Evolutionary conservation across 2,797 vertebrate species (phyloP), one percentile per base, ranked within the genome.

Genomic region (Rhinogobio ventralis): DNA sequence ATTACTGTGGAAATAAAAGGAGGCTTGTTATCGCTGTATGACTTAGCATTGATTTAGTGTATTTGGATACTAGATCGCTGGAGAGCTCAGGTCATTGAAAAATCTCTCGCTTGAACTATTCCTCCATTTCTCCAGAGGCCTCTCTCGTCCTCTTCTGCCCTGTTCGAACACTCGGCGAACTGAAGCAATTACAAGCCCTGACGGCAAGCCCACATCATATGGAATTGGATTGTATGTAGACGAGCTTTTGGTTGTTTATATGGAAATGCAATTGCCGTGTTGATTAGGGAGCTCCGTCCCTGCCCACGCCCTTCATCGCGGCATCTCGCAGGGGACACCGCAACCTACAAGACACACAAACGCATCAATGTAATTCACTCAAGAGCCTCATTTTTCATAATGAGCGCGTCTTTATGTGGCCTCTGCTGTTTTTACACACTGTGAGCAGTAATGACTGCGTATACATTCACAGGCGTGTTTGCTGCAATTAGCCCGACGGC

Each of bases 231-330:
- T 86, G 85, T 80, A 73, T 82, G 72, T 79, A 82, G 82, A 66
- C 82, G 28, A 68, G 57, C 86, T 86, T 85, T 84, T 86, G 88
- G 79, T 79, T 88, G 86, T 89, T 90, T 88, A 87, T 88, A 88
- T 89, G 87, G 85, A 88, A 91, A 89, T 89, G 84, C 82, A 84
- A 89, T 89, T 78, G 85, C 86, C 73, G 49, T 79, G 81, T 85
- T 86, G 87, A 90, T 84, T 86, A 88, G 81, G 86, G 81, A 78
- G 51, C 69, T 73, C 62, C 2, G 73, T 66, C 80, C 51, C 28
- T 42, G 36, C 84, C 77, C 57, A 83, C 62, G 30, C 64, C 82
- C 68, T 84, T 30, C 66, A 79, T 83, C 64, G 45, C 17, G 2
- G 19, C 46, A 60, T 45, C 45, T 86, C 69, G 46, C 42, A 86